Evolutionary conservation across 64 coral and sea anemone species (phyloP), one percentile per base, ranked within the genome.

Genomic region (Exaiptasia diaphana): DNA sequence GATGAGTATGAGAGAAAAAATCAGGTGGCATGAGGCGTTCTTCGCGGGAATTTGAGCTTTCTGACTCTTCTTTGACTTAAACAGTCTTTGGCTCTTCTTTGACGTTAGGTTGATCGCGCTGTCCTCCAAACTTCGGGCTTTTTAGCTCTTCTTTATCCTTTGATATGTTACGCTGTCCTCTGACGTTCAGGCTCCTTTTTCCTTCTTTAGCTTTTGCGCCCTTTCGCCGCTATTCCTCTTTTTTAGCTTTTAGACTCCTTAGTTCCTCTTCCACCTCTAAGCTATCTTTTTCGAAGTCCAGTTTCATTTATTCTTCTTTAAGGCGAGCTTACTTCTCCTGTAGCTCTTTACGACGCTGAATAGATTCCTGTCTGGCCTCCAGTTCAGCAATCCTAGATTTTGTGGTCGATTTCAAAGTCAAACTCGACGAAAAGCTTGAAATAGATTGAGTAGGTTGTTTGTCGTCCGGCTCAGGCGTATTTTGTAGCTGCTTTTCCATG

Each of bases 321-420:
- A 74, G 17, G 15, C 41, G 40, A 21, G 50, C 30, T 74, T 74
- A n/a, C 11, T 25, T n/a, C 20, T 42, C 41, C 26, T 74, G 44
- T 3, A 32, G n/a, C 4, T n/a, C 50, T 24, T 77, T 57, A 46
- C 77, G 40, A 36, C 45, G 77, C 23, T 77, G 53, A 38, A 77
- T 24, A 40, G 74, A 52, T 13, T 30, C 31, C 20, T 39, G 50
- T 78, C 39, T 56, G 33, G 74, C 74, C 20, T 57, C 20, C n/a
- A 78, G 35, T 40, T 77, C 50, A 4, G 53, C 74, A 37, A 60
- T 77, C 18, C 50, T 77, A 53, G 48, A 42, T 12, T 34, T n/a
- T 76, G 48, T 52, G 26, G 31, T 27, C 22, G 41, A 21, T 46
- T 18, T 42, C 31, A 50, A 76, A 17, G 14, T 0, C 20, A 10